A percentile compares a stretch with the other conserved stretches of the same genome.
Evolutionary conservation across 2,888 invertebrate genomes (phyloP).

Genomic region (Pheosia gnoma): DNA sequence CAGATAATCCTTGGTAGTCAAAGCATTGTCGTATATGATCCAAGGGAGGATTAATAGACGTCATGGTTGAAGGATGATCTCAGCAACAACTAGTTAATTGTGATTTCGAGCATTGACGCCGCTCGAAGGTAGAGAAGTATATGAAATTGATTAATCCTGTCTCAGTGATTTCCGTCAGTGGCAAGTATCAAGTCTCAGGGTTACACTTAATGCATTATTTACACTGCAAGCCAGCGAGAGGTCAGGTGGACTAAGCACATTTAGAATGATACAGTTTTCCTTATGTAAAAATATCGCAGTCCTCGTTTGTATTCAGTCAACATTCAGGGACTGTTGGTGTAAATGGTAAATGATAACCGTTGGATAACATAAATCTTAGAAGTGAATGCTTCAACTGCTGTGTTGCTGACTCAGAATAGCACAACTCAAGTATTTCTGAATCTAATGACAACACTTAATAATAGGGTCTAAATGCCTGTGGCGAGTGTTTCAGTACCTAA

Average conservation of each 20-base stretch:
- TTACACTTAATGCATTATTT: slow-evolving; percentile 4
- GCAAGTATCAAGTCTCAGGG: not conserved
- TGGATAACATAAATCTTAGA: no score
- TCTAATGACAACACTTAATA: no score
- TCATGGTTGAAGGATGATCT: not conserved
- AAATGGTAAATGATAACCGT: no score
- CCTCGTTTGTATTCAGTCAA: not conserved
- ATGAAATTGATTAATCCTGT: not conserved
- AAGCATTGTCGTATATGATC: no score
- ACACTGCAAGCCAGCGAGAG: not conserved
- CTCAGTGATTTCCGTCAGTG: not conserved
- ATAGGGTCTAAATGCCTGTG: no score
- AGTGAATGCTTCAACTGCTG: no score
- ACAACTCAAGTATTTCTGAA: no score
- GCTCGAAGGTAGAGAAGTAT: not conserved
- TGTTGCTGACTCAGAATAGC: no score
- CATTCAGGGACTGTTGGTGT: not conserved
- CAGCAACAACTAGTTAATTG: not conserved
- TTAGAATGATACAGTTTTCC: slow-evolving; percentile 1
- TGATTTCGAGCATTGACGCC: not conserved
- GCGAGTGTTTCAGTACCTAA: no score
- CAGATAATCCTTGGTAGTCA: no score
- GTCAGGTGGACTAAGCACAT: not conserved
- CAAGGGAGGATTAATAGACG: no score
- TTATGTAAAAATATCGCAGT: not conserved